Conservation (phyloP, 2,888 invertebrate species). For the Platynereis dumerilii region DNA sequence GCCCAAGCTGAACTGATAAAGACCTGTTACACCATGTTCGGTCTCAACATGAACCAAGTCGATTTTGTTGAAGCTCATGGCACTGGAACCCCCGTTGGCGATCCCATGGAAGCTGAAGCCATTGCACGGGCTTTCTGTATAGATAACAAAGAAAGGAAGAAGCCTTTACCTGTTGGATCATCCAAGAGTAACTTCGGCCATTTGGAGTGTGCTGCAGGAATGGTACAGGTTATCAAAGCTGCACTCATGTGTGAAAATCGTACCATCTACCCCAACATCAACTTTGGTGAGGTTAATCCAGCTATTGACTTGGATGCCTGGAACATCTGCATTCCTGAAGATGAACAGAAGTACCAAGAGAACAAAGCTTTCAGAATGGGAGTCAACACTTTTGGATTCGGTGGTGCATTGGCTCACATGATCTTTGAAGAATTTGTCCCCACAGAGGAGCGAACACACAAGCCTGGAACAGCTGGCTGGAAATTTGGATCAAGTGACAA, state of each 20-base stretch:
- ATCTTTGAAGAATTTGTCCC: slow-evolving; percentile 31
- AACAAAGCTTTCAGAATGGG: slow-evolving; percentile 26
- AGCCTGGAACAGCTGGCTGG: slow-evolving; percentile 26
- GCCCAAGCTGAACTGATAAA: slow-evolving; percentile 31
- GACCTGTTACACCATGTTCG: slow-evolving; percentile 23
- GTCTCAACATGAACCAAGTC: slow-evolving; percentile 21
- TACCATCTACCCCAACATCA: slow-evolving; percentile 23
- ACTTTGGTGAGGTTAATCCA: slow-evolving; percentile 20
- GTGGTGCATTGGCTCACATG: slow-evolving; percentile 32
- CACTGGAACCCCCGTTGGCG: slow-evolving; percentile 55
- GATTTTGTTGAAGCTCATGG: slow-evolving; percentile 57
- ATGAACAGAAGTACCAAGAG: slow-evolving; percentile 17
- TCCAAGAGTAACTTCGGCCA: slow-evolving; percentile 32
- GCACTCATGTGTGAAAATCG: slow-evolving; percentile 23
- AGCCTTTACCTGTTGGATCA: slow-evolving; percentile 26
- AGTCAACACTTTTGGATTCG: slow-evolving; percentile 29
- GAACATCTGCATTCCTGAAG: slow-evolving; percentile 24
- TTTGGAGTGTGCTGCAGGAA: slow-evolving; percentile 27
- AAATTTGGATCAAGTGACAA: slow-evolving; percentile 18
- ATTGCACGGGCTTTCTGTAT: slow-evolving; percentile 36
- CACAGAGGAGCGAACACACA: not conserved
- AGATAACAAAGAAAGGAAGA: slow-evolving; percentile 12
- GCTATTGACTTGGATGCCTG: not conserved
- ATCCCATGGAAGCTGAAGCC: slow-evolving; percentile 50
- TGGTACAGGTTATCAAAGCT: slow-evolving; percentile 32